Base-by-base conservation (phyloP, 2,113 vertebrate genomes). In the Heterotilapia buettikoferi region DNA sequence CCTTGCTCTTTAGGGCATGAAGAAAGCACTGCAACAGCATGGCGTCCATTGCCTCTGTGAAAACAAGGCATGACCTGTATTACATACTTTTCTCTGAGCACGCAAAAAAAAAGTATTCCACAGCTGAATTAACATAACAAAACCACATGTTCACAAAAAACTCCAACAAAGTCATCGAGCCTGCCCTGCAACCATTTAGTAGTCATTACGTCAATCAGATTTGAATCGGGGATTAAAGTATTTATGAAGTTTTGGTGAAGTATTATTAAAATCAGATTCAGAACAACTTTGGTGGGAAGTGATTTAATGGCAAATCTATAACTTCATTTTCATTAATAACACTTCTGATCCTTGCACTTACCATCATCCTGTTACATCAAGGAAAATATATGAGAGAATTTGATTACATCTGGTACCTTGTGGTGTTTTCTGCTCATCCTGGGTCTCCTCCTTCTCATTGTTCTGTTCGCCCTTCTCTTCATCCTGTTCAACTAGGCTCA, bases 1-100 rank as follows among this genome's bases (percentile, higher is more conserved):
- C 97, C 85, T 97, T 98, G 92, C 91, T 96, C 94, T 99, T 99
- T 88, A 99, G 96, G 40, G 98, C 98, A 21, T 98, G 97, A 82
- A 99, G 96, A 92, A 99, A 99, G 92, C 99, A 99, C 88, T 96
- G 97, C 87, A 97, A 81, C 66, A 99, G 94, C 57, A 99, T 92
- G 5, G 95, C 96, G 29, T 99, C 98, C 98, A 99, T 99, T 90
- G 96, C 95, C 84, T 98, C 99, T 99, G 96, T 92, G 95, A 92
- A 82, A 92, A 81, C 68, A 88, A 78, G 6, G 11, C 2, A 80
- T 14, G 45, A 83, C 13, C 47, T 56, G 53, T 31, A 85, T 93
- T 83, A 91, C n/a, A 89, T 57, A 29, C 7, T 56, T 71, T 81
- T 6, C 29, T 88, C 24, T 66, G 33, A 90, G 61, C 14, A 31